Base-by-base conservation (phyloP, 2,888 invertebrate genomes). In the Megamerina dolium region DNA sequence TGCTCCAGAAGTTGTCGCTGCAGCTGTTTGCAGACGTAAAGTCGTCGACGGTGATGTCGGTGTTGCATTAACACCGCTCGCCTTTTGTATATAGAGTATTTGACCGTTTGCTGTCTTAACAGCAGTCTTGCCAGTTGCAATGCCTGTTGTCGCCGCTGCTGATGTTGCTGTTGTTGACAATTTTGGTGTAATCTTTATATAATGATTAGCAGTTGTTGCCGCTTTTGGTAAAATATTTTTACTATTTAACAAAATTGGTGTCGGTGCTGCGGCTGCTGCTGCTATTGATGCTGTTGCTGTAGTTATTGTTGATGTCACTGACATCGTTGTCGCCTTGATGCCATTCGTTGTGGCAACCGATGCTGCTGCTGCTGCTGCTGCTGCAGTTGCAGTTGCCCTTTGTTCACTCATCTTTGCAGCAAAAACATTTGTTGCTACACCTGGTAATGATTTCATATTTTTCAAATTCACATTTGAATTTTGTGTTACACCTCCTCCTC, bases 61-160 rank as follows among this genome's bases (percentile, higher is more conserved):
- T 14, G 52, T 37, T 9, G 56, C 29, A 19, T 41, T 19, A 20
- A 37, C 33, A 5, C 49, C 49, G 63, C 72, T 68, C 60, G 54
- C 51, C 26, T 68, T 65, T 41, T 76, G 76, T 14, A 77, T 57
- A 29, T 72, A 64, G 16, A 76, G 55, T 36, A 77, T 60, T 49
- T 75, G 73, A 29, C 76, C 75, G 43, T 74, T 74, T 2, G 68
- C 45, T 2, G 66, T 62, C 42, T 62, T 64, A 9, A 65, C 53
- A 9, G 61, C 56, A 1, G 64, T 61, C 43, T 52, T 61, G 9
- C 58, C 59, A 8, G 16, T 16, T 9, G 47, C 13, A 17, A 43
- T 26, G 16, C 52, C 57, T 40, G 39, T 21, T n/a, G 48, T 47
- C 4, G 37, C 41, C 8, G 41, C 9, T 10, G 43, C 13, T 10